phyloP scores from a whole-genome alignment of 2,888 invertebrate genomes.

The Mycalesis mineus region DNA sequence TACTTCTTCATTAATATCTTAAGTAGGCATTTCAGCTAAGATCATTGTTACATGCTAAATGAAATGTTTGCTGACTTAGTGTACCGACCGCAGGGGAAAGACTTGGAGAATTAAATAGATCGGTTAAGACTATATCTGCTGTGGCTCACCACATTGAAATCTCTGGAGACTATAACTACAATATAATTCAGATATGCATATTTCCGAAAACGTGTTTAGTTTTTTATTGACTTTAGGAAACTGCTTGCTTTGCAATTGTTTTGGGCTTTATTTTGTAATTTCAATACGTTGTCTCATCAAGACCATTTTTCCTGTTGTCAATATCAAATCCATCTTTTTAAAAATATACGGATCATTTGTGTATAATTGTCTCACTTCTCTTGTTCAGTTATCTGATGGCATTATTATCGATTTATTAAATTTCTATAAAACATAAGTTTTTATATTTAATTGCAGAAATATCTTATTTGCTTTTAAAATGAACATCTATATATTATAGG shows the following conservation, averaged over 20 bases:
- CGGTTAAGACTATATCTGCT: conserved; percentile 32
- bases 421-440: too few species aligned
- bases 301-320: too few species aligned
- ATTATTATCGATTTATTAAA: too few species aligned
- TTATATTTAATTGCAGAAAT: too few species aligned
- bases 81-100: conserved; percentile 18
- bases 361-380: too few species aligned
- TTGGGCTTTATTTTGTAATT: too few species aligned
- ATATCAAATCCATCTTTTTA: too few species aligned
- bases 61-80: conserved; percentile 15
- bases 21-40: conserved; percentile 33
- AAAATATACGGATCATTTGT: too few species aligned
- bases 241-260: too few species aligned
- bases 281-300: too few species aligned
- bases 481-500: background rate
- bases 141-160: conserved; percentile 49
- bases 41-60: background rate
- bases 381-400: too few species aligned
- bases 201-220: conserved; percentile 49
- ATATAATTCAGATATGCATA: conserved; percentile 57
- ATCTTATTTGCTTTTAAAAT: too few species aligned
- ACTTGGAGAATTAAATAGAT: conserved; percentile 22
- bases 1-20: background rate
- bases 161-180: conserved; percentile 44
- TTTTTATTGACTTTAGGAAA: conserved; percentile 46